Base-by-base conservation (phyloP, 2,888 invertebrate genomes). In the Noctua pronuba region DNA sequence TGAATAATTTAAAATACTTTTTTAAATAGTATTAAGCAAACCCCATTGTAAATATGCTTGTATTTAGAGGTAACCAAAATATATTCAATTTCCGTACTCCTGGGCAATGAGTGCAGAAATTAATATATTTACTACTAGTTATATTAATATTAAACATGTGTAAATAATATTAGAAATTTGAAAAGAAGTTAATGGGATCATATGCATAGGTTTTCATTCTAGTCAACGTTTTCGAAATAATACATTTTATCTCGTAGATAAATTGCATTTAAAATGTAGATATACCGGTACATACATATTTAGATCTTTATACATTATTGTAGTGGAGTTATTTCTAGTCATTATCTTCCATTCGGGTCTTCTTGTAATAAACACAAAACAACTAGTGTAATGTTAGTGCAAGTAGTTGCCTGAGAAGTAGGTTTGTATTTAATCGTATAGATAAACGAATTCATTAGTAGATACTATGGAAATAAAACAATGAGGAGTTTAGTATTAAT, bases 91-190 rank as follows among this genome's bases (percentile, higher is more conserved):
- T 95, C 92, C 94, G 92, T 93, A 94, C 92, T 96, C 94, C 71
- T 74, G 96, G 96, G 96, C 96, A 96, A 96, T 96, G 93, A 94
- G 92, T 95, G 89, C 92, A 93, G 92, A 94, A 94, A 94, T 93
- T 90, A 74, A 46, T 88, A 79, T 81, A 84, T 78, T 80, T 66
- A 31, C 6, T 31, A 49, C 44, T 60, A 68, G 16, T 38, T 74
- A 73, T 67, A 52, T n/a, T 60, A 46, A 52, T 49, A 66, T 35
- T 35, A n/a, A 74, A 71, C 6, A 7, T 65, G 21, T 88, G 80
- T 85, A 88, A 28, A 87, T 84, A 81, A 67, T 73, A 67, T 75
- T 75, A 82, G 73, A 77, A 82, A 79, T 73, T 75, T 81, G 71
- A 75, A 78, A 75, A 75, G 80, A 83, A 76, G 89, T 88, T 89